Conservation (phyloP, 1,140 invertebrate species). For the Hyposmocoma kahamanoa region DNA sequence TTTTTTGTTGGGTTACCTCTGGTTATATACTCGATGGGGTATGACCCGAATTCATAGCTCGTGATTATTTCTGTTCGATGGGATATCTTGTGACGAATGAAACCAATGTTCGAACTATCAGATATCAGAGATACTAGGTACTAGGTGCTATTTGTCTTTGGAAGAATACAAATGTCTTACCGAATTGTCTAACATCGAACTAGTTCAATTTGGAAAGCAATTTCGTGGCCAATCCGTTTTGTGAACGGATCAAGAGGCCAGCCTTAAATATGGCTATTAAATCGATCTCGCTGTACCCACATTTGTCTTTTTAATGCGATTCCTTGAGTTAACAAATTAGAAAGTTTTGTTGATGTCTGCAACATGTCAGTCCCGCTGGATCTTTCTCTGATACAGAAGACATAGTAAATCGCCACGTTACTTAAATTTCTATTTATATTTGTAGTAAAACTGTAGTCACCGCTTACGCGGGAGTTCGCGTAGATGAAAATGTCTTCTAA, state of each 20-base stretch:
- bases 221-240: constrained; percentile 70
- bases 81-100: too few relatives aligned
- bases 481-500: neutral
- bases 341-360: constrained; percentile 16
- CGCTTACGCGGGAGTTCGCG: neutral
- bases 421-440: neutral
- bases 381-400: neutral
- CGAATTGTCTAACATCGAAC: constrained; percentile 68
- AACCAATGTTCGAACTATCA: too few relatives aligned
- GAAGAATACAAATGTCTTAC: constrained; percentile 72
- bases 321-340: constrained; percentile 26
- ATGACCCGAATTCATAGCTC: too few relatives aligned
- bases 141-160: constrained; percentile 61
- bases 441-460: neutral
- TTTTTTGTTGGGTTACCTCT: neutral
- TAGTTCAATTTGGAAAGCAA: constrained; percentile 71
- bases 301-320: constrained; percentile 36
- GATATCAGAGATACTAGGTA: neutral
- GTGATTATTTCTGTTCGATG: too few relatives aligned
- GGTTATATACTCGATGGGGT: neutral
- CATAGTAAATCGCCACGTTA: neutral
- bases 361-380: neutral
- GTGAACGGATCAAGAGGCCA: constrained; percentile 63
- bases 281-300: constrained; percentile 15
- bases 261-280: constrained; percentile 50